Evolutionary conservation across 2,113 vertebrate genomes (phyloP).

Genomic region (Eudyptes chrysolophus): DNA sequence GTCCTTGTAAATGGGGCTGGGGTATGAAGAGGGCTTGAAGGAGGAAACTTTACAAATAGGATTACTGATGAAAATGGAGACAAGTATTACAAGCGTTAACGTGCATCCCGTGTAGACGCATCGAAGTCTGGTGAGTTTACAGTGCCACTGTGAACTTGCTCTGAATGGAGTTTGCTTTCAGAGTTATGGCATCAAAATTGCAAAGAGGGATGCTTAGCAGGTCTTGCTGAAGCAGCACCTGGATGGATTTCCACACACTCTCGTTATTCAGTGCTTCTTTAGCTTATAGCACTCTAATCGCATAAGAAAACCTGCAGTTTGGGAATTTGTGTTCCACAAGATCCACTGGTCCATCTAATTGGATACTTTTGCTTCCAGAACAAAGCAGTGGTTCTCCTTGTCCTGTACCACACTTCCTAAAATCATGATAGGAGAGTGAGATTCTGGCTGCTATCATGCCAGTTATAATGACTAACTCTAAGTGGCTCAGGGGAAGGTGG

Average conservation of each 20-base stretch:
- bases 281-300: neutral
- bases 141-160: neutral
- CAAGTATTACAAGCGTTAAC: neutral
- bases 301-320: neutral
- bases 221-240: neutral
- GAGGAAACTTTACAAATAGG: neutral
- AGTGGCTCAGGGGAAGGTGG: neutral
- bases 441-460: neutral
- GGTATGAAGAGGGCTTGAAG: neutral
- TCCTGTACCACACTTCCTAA: neutral
- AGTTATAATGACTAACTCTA: neutral
- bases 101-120: neutral
- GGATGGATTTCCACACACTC: neutral
- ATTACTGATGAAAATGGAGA: neutral
- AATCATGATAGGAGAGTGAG: neutral
- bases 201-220: neutral
- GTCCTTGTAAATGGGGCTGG: neutral
- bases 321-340: neutral
- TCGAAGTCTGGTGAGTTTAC: neutral
- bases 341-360: neutral
- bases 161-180: neutral
- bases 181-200: neutral
- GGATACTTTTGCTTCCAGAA: neutral
- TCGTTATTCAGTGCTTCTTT: neutral
- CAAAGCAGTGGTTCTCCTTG: neutral